Conservation (phyloP, 2,113 vertebrate genomes). For the Gallinago undulata region DNA sequence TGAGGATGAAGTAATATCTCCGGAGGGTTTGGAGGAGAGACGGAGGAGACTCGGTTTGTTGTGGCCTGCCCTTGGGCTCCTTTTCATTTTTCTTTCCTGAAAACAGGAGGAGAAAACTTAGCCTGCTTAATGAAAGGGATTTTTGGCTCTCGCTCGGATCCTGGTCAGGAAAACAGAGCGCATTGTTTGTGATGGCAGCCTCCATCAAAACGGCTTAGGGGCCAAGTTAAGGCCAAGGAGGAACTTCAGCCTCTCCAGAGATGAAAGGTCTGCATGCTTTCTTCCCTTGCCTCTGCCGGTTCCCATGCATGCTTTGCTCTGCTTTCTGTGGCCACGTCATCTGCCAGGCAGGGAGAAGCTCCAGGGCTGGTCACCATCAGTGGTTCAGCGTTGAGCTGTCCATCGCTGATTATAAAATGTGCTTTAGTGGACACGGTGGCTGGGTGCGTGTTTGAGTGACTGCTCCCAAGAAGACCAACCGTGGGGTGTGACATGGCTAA, state of each 20-base stretch:
- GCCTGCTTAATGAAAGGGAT: not conserved
- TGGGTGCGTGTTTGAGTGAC: not conserved
- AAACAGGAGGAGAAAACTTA: not conserved
- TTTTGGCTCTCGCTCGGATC: not conserved
- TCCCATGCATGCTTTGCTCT: not conserved
- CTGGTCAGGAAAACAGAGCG: not conserved
- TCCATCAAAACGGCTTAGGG: not conserved
- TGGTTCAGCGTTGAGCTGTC: not conserved
- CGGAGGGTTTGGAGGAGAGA: not conserved
- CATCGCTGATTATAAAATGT: not conserved
- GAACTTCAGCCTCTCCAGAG: not conserved
- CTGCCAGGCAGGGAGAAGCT: not conserved
- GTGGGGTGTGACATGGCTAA: not conserved
- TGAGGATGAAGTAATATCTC: not conserved
- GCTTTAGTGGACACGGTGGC: not conserved
- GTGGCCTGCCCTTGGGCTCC: not conserved
- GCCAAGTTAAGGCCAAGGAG: not conserved
- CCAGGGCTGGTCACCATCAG: too few relatives aligned
- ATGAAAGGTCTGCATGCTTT: not conserved
- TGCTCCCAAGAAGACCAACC: not conserved
- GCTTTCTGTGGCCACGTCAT: not conserved
- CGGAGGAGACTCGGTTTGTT: not conserved
- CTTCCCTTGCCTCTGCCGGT: not conserved
- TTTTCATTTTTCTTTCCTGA: not conserved
- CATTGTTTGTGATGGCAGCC: constrained; percentile 6